Percentiles rank a stretch among this genome's conserved stretches.
These are phyloP conservation scores for Pyrgilauda ruficollis DNA, from an alignment of 2,113 vertebrate genomes.

Conservation along the genomic window DNA sequence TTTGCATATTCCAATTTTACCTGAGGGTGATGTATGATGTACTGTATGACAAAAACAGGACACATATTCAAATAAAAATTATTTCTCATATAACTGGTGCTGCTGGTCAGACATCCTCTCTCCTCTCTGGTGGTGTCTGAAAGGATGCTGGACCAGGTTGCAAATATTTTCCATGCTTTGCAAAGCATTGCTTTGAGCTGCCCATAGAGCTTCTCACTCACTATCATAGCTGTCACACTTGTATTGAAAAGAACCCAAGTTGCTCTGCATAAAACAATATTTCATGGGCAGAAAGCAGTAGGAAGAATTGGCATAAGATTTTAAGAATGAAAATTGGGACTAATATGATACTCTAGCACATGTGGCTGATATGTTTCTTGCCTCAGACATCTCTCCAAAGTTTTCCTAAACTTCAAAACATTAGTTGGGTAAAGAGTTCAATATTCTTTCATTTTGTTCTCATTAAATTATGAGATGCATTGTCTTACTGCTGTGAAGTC, in stretches of 20 bases:
- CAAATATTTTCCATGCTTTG: not conserved
- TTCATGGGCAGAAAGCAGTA: not conserved
- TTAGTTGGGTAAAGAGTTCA: not conserved
- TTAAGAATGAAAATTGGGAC: not conserved
- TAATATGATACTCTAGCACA: not conserved
- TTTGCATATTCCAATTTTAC: not conserved
- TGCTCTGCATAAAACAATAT: not conserved
- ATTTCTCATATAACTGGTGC: not conserved
- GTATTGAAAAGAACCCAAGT: not conserved
- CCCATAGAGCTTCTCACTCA: not conserved
- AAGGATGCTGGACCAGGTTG: not conserved
- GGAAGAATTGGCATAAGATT: not conserved
- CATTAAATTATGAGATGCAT: not conserved
- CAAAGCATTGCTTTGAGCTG: not conserved
- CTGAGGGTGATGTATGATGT: not conserved
- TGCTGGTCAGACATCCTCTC: not conserved
- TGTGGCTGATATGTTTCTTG: not conserved
- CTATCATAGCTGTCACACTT: not conserved
- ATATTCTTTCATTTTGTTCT: not conserved
- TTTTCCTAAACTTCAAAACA: not conserved
- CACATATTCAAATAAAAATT: not conserved
- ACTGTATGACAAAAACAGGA: not conserved
- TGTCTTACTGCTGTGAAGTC: conserved; percentile 43
- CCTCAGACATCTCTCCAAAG: not conserved
- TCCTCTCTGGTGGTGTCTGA: not conserved